phyloP scores from a whole-genome alignment of 2,888 invertebrate species.

The Eledona agricola region DNA sequence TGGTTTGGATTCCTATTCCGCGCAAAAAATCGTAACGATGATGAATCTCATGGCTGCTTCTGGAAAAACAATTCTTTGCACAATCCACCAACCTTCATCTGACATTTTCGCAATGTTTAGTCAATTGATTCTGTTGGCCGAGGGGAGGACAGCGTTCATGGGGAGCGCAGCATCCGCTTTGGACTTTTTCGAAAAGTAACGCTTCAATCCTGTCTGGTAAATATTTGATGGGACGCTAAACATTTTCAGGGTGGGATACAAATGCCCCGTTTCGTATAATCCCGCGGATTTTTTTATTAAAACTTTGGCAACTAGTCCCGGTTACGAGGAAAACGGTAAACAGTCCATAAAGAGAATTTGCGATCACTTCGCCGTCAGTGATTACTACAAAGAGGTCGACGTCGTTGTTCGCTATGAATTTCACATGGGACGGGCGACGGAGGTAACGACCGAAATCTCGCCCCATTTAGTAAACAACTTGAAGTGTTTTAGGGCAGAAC shows the following conservation, averaged over 20 bases:
- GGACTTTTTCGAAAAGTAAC: slow-evolving; percentile 75
- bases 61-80: slow-evolving; percentile 89
- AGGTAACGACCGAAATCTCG: slow-evolving; percentile 57
- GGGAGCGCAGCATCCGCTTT: slow-evolving; percentile 75
- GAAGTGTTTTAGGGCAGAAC: slow-evolving; percentile 39
- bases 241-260: slow-evolving; percentile 72
- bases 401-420: slow-evolving; percentile 77
- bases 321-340: slow-evolving; percentile 76
- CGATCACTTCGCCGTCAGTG: slow-evolving; percentile 80
- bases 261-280: slow-evolving; percentile 84
- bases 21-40: slow-evolving; percentile 80
- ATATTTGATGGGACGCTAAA: slow-evolving; percentile 2
- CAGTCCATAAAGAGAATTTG: slow-evolving; percentile 77
- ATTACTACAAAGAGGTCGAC: slow-evolving; percentile 79
- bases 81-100: slow-evolving; percentile 94
- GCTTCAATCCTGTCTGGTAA: slow-evolving; percentile 39
- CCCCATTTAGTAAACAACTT: slow-evolving; percentile 12
- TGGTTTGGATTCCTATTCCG: slow-evolving; percentile 91
- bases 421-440: slow-evolving; percentile 69
- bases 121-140: slow-evolving; percentile 79
- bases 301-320: slow-evolving; percentile 81
- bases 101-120: slow-evolving; percentile 87
- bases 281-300: slow-evolving; percentile 92
- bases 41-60: slow-evolving; percentile 75
- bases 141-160: slow-evolving; percentile 86